Evolutionary conservation across 2,797 vertebrate genomes (phyloP).

Genomic region (Tympanoctomys barrerae): DNA sequence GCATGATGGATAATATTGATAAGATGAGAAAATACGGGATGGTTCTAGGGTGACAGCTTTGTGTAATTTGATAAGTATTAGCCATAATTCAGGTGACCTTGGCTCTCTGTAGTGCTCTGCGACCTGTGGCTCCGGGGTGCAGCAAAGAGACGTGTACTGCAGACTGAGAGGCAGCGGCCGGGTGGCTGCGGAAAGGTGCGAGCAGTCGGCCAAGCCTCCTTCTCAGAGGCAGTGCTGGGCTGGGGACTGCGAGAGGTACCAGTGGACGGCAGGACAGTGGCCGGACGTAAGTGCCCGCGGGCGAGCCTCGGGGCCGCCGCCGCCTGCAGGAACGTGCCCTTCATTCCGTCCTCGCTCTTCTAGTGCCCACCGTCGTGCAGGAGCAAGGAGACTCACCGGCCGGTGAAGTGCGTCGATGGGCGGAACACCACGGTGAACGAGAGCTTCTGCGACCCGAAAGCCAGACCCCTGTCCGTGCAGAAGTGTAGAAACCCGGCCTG

Average conservation of each 20-base stretch:
- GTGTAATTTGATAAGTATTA: not conserved
- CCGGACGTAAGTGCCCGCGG: conserved; percentile 89
- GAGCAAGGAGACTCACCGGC: conserved; percentile 87
- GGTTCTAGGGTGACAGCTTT: not conserved
- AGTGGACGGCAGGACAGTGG: conserved; percentile 91
- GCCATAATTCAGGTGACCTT: not conserved
- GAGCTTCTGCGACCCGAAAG: conserved; percentile 89
- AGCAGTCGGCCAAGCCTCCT: conserved; percentile 82
- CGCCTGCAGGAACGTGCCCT: not conserved
- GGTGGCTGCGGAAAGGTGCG: conserved; percentile 89
- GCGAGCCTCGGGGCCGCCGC: not conserved
- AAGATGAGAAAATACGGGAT: not conserved
- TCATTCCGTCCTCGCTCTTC: not conserved
- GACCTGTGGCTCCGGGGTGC: conserved; percentile 93
- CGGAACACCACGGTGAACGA: conserved; percentile 88
- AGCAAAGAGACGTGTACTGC: conserved; percentile 93
- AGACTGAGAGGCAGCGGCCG: conserved; percentile 89
- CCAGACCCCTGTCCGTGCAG: conserved; percentile 87
- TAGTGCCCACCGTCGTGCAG: conserved; percentile 93
- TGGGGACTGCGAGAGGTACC: conserved; percentile 89
- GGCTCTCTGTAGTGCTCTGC: conserved; percentile 92
- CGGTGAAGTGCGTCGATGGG: conserved; percentile 90
- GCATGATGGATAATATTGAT: not conserved
- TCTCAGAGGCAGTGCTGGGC: conserved; percentile 87
- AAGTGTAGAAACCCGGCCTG: conserved; percentile 89